Conservation (phyloP, 2,113 vertebrate genomes). For the Perca flavescens region DNA sequence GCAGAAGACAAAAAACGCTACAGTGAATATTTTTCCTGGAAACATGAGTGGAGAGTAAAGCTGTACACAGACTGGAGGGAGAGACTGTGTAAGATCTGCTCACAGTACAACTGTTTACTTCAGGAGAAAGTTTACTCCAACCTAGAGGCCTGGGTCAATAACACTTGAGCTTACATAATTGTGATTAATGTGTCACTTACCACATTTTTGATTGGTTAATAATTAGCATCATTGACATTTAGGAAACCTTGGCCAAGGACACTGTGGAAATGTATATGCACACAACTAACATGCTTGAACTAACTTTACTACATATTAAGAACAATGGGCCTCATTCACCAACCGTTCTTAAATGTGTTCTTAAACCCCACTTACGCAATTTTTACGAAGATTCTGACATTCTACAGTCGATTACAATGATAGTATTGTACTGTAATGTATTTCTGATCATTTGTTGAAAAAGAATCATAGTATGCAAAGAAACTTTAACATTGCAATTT, state of each 20-base stretch:
- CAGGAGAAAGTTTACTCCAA: slow-evolving; percentile 78
- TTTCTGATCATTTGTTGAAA: too few relatives aligned
- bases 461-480: too few relatives aligned
- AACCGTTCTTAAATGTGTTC: too few relatives aligned
- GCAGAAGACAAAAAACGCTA: slow-evolving; percentile 83
- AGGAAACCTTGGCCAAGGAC: not conserved
- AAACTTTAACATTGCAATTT: too few relatives aligned
- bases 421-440: too few relatives aligned
- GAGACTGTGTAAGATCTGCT: slow-evolving; percentile 89
- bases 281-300: not conserved
- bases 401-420: too few relatives aligned
- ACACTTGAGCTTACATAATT: not conserved
- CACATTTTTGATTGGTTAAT: not conserved
- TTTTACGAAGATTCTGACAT: too few relatives aligned
- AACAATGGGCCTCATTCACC: too few relatives aligned
- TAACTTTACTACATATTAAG: too few relatives aligned
- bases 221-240: not conserved
- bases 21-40: slow-evolving; percentile 87
- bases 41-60: slow-evolving; percentile 79
- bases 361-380: too few relatives aligned
- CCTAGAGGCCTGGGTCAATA: slow-evolving; percentile 83
- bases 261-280: not conserved
- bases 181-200: not conserved
- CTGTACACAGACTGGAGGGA: slow-evolving; percentile 87
- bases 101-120: slow-evolving; percentile 75